phyloP scores from a whole-genome alignment of 1,140 invertebrate genomes.

The Arctopsyche grandis region DNA sequence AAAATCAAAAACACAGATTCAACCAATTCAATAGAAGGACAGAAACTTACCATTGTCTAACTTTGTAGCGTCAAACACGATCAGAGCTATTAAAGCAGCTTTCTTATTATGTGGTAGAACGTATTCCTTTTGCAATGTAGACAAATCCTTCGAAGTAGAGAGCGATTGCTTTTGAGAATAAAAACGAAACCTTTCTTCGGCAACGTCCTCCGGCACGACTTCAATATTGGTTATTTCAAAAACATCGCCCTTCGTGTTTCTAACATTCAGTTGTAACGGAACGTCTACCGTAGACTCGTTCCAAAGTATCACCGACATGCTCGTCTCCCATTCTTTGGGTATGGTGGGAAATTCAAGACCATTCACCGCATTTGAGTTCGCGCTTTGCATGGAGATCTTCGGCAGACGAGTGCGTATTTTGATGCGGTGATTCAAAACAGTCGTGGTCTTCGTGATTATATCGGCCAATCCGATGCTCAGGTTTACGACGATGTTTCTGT shows the following conservation, averaged over 20 bases:
- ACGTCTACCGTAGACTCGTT: conserved; percentile 47
- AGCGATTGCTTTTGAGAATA: conserved; percentile 28
- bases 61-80: conserved; percentile 44
- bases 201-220: conserved; percentile 30
- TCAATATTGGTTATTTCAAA: conserved; percentile 40
- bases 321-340: conserved; percentile 41
- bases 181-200: conserved; percentile 16
- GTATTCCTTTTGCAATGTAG: conserved; percentile 14
- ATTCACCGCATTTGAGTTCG: conserved; percentile 5
- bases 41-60: conserved; percentile 39
- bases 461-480: conserved; percentile 40
- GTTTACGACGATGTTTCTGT: conserved; percentile 39
- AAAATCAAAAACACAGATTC: conserved; percentile 6
- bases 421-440: conserved; percentile 34
- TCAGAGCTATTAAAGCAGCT: conserved; percentile 40
- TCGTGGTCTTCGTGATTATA: conserved; percentile 48
- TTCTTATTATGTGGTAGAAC: conserved; percentile 35
- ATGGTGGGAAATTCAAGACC: conserved; percentile 41
- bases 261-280: conserved; percentile 42
- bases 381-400: conserved; percentile 36
- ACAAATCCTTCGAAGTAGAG: not conserved
- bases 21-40: conserved; percentile 32
- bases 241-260: not conserved
- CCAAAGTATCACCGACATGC: conserved; percentile 43
- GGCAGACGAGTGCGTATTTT: conserved; percentile 34